Base-by-base conservation (phyloP, 2,113 vertebrate genomes). In the Phrynocephalus versicolor region DNA sequence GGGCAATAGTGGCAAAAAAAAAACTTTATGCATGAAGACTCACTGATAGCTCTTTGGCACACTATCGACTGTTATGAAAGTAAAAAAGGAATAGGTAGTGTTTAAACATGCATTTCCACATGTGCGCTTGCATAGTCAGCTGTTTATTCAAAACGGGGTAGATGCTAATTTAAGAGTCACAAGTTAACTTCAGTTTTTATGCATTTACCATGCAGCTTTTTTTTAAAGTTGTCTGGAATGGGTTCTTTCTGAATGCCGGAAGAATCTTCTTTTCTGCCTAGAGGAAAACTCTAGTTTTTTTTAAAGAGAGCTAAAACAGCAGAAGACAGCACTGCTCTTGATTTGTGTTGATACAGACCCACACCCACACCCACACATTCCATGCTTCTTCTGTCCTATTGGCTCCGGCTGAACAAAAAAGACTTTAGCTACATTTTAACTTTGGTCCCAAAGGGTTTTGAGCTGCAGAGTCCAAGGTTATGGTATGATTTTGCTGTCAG, bases 391-490 rank as follows among this genome's bases (percentile, higher is more conserved):
- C 1, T 75, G 21, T 57, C 82, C 41, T 10, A 1, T 1, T 0
- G 60, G 37, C 37, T 62, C 0, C n/a, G 15, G 45, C 45, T 51
- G 21, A 78, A 51, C 8, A 27, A 69, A 30, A 37, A 45, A 81
- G 77, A 51, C 41, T 27, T n/a, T 18, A 21, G 5, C 2, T 79
- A 1, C 1, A 30, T 39, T 73, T 3, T 82, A 81, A 57, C 72
- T 30, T 27, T 2, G 25, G 71, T 79, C 75, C 69, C 1, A 6
- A 67, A 69, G 0, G 5, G 1, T 69, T 30, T 0, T 12, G 0
- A 0, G 67, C 27, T 37, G 25, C 69, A 84, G 2, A 0, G 0
- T 1, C 57, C 72, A 62, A 13, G 15, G 19, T 81, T 23, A 30
- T 14, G 1, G 2, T 0, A 10, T 41, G 74, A 65, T 10, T 82